These are phyloP conservation scores for Amniataba percoides DNA, from an alignment of 2,797 vertebrate species.

Conservation along the genomic window DNA sequence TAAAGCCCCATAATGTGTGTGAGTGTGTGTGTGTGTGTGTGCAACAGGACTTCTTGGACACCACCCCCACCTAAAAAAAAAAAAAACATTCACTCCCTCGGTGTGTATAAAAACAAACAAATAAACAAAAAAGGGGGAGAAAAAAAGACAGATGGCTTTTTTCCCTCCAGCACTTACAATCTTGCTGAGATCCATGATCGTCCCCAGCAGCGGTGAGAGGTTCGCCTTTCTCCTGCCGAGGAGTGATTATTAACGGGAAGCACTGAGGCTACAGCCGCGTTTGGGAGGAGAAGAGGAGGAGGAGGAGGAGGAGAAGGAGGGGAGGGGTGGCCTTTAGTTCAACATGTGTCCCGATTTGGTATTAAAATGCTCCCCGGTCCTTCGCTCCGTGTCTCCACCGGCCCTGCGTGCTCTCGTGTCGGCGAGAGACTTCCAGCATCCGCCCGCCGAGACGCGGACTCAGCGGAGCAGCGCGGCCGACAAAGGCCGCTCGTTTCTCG, in stretches of 20 bases:
- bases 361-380: slow-evolving; percentile 70
- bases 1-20: slow-evolving; percentile 19
- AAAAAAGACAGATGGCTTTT: not conserved
- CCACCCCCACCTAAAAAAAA: slow-evolving; percentile 47
- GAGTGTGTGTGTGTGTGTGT: not conserved
- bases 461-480: slow-evolving; percentile 17
- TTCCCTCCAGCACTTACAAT: slow-evolving; percentile 79
- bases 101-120: not conserved
- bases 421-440: slow-evolving; percentile 69
- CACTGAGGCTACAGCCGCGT: slow-evolving; percentile 68
- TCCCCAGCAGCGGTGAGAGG: slow-evolving; percentile 20
- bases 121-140: not conserved
- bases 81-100: slow-evolving; percentile 3
- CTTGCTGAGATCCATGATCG: slow-evolving; percentile 85
- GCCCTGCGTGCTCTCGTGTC: slow-evolving; percentile 44
- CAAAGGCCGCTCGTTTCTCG: slow-evolving; percentile 16
- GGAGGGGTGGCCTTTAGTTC: slow-evolving; percentile 79
- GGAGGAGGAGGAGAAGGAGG: slow-evolving; percentile 65
- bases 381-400: slow-evolving; percentile 46
- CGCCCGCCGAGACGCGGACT: slow-evolving; percentile 52
- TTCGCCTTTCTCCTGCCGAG: slow-evolving; percentile 54
- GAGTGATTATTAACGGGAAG: slow-evolving; percentile 67
- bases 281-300: slow-evolving; percentile 56
- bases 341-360: slow-evolving; percentile 87
- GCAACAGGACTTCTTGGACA: slow-evolving; percentile 47